A percentile compares a stretch with the other conserved stretches of the same genome.
These are phyloP conservation scores for Scolopax rusticola DNA, from an alignment of 2,797 vertebrate genomes.

Conservation along the genomic window DNA sequence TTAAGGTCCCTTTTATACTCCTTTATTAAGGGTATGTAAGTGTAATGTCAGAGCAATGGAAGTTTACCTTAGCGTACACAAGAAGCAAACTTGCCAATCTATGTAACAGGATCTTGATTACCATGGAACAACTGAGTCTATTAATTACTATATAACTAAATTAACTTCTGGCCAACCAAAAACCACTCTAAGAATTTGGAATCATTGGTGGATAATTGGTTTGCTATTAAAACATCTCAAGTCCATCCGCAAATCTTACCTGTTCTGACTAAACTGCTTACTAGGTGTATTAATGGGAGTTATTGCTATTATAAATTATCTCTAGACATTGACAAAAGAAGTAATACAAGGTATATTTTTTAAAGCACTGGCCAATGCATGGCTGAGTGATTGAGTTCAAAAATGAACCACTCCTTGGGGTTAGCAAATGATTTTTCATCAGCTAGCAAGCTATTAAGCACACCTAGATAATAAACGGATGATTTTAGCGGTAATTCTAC, in stretches of 20 bases:
- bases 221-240: constrained; percentile 55
- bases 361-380: constrained; percentile 58
- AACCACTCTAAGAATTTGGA: constrained; percentile 52
- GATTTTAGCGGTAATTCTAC: constrained; percentile 76
- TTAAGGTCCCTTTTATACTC: not conserved
- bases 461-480: constrained; percentile 80
- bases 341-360: constrained; percentile 65
- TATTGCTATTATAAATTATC: constrained; percentile 56
- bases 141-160: constrained; percentile 47
- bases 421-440: constrained; percentile 79
- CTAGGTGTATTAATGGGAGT: constrained; percentile 58
- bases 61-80: not conserved
- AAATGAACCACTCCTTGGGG: constrained; percentile 73
- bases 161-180: constrained; percentile 64
- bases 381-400: constrained; percentile 69
- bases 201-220: constrained; percentile 66
- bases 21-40: not conserved
- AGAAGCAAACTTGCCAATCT: constrained; percentile 7
- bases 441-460: constrained; percentile 76
- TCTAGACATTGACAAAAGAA: constrained; percentile 71
- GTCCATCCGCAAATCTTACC: constrained; percentile 50
- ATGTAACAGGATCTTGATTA: not conserved
- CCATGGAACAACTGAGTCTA: not conserved
- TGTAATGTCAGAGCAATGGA: not conserved
- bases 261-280: constrained; percentile 55